Evolutionary conservation across 2,113 vertebrate genomes (phyloP).

Genomic region (Microtus oregoni): DNA sequence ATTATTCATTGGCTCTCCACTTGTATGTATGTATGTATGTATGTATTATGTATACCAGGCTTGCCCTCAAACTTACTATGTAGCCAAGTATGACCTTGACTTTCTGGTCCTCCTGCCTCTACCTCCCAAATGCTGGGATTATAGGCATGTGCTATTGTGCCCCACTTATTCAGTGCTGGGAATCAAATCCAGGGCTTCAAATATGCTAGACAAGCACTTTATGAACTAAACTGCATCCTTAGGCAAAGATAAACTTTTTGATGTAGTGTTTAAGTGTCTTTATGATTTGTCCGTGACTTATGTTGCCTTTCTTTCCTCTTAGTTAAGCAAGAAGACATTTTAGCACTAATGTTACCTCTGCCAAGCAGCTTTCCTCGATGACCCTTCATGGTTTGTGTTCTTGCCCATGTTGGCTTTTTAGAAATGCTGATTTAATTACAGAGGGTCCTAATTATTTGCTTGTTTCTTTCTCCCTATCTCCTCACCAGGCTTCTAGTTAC

Average conservation of each 20-base stretch:
- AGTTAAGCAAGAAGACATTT: not conserved
- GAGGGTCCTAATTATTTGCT: not conserved
- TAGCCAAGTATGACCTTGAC: not conserved
- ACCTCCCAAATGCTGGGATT: not conserved
- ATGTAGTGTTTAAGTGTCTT: not conserved
- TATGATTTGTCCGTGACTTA: not conserved
- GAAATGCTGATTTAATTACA: not conserved
- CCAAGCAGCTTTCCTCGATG: not conserved
- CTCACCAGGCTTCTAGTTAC: not conserved
- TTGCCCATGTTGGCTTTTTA: not conserved
- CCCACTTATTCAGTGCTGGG: not conserved
- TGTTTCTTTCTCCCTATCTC: not conserved
- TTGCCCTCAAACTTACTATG: not conserved
- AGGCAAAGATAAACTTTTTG: not conserved
- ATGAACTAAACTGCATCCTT: not conserved
- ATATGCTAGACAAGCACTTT: not conserved
- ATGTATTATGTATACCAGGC: not conserved
- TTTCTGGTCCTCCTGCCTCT: not conserved
- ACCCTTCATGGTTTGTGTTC: not conserved
- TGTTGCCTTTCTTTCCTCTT: not conserved
- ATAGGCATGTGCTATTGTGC: not conserved
- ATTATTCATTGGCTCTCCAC: not conserved
- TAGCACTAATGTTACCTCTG: not conserved
- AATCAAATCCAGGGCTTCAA: not conserved
- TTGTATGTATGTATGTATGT: not conserved